These are phyloP conservation scores for Tychaedon coryphoeus DNA, from an alignment of 2,113 vertebrate genomes.

Conservation along the genomic window DNA sequence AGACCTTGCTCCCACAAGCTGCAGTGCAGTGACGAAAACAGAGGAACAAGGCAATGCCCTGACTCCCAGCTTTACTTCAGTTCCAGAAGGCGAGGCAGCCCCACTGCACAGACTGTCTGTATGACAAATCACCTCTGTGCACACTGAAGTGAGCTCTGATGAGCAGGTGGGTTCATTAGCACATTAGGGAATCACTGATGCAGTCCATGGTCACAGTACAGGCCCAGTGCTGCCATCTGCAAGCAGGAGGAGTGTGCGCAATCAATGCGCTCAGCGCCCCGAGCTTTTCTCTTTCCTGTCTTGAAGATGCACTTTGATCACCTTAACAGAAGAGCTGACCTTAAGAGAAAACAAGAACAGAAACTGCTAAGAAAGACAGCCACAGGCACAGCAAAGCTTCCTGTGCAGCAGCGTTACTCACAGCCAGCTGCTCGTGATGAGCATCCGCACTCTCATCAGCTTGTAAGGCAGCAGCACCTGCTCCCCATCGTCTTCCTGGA, in stretches of 20 bases:
- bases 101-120: background rate
- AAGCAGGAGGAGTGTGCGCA: rapidly evolving
- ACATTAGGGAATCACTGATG: background rate
- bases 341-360: background rate
- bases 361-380: background rate
- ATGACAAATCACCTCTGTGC: background rate
- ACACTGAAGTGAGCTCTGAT: background rate
- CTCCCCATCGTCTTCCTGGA: slow-evolving; percentile 33
- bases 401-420: background rate
- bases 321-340: slow-evolving; percentile 15
- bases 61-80: background rate
- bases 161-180: background rate
- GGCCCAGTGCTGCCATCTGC: background rate
- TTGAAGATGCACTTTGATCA: background rate
- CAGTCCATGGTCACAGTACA: background rate
- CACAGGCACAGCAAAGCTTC: background rate
- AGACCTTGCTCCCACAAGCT: background rate
- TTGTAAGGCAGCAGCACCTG: slow-evolving; percentile 57
- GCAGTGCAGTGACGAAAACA: background rate
- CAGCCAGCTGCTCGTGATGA: slow-evolving; percentile 32
- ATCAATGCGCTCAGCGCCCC: background rate
- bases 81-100: background rate
- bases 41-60: background rate
- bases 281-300: background rate
- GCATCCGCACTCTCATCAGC: background rate